These are phyloP conservation scores for Capreolus pygargus DNA, from an alignment of 2,113 vertebrate species.

Conservation along the genomic window DNA sequence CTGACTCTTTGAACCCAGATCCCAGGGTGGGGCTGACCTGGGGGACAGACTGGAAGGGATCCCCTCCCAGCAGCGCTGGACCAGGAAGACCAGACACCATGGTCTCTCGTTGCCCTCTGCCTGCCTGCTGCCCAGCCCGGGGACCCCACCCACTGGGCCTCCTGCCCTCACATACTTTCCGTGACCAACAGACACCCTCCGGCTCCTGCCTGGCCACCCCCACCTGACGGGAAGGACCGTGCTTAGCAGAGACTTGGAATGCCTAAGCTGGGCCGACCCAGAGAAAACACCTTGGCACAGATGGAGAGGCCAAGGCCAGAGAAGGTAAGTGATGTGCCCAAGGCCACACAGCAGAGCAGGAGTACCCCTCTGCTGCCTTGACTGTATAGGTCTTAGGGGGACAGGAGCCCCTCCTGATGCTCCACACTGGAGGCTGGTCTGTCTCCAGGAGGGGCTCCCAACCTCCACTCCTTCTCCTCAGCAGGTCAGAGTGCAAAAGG, in stretches of 20 bases:
- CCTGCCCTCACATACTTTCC: conserved; percentile 59
- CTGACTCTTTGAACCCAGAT: neutral
- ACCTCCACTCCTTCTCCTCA: neutral
- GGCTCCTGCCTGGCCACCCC: neutral
- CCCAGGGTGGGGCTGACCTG: neutral
- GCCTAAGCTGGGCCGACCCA: neutral
- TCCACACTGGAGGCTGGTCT: neutral
- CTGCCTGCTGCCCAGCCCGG: neutral
- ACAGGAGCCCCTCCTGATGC: neutral
- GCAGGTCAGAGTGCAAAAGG: neutral
- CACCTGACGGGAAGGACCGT: neutral
- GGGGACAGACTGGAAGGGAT: neutral
- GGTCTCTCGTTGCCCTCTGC: conserved; percentile 43
- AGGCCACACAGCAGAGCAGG: neutral
- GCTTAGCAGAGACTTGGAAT: neutral
- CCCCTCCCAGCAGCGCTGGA: neutral
- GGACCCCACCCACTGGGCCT: conserved; percentile 33
- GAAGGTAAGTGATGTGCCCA: neutral
- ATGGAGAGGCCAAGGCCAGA: neutral
- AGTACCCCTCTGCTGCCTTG: neutral
- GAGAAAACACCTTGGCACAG: neutral
- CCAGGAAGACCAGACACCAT: conserved; percentile 29
- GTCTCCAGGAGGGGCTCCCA: neutral
- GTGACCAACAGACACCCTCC: conserved; percentile 21
- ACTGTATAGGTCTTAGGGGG: fast-evolving